Base-by-base conservation (phyloP, 2,888 invertebrate species). In the Napeogenes sylphis region DNA sequence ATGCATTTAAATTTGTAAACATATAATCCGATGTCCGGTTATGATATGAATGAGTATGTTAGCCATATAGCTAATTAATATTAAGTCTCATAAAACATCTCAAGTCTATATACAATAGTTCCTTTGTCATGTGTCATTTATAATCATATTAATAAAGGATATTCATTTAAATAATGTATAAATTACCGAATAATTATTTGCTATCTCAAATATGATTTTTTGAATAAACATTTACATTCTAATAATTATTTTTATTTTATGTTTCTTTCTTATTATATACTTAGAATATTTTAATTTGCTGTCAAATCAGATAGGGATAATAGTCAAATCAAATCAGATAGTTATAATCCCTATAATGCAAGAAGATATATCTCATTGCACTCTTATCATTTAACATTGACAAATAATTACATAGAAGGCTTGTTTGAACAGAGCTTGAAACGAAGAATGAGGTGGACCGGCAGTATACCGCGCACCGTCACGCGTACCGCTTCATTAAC, bases 61-160 rank as follows among this genome's bases (percentile, higher is more conserved):
- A 86, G 87, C 84, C 84, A 84, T 85, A 83, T 82, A 81, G 80
- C 81, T 86, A 80, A 81, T 78, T 81, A 77, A 77, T 75, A 70
- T 80, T 81, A 78, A 79, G 79, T 71, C 73, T 80, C 81, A 80
- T 79, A 70, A 80, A 79, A 81, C 85, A 87, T 87, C 84, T 87
- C 87, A 84, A 87, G 84, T 88, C 82, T 82, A 83, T 78, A 83
- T 87, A 81, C 90, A 87, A 91, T 86, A 90, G 91, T 91, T 91
- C 91, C 91, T 91, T 86, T 88, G 80, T 86, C 82, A 89, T 88
- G 91, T 91, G 91, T 91, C 90, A 90, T 91, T 83, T 86, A 75
- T 87, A 84, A 83, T 83, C 84, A 80, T 86, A 87, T 80, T 82
- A 74, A 79, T 79, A 81, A 83, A 81, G 81, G 78, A 82, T 86